Base-by-base conservation (phyloP, 1,140 invertebrate species). In the Panulirus ornatus region DNA sequence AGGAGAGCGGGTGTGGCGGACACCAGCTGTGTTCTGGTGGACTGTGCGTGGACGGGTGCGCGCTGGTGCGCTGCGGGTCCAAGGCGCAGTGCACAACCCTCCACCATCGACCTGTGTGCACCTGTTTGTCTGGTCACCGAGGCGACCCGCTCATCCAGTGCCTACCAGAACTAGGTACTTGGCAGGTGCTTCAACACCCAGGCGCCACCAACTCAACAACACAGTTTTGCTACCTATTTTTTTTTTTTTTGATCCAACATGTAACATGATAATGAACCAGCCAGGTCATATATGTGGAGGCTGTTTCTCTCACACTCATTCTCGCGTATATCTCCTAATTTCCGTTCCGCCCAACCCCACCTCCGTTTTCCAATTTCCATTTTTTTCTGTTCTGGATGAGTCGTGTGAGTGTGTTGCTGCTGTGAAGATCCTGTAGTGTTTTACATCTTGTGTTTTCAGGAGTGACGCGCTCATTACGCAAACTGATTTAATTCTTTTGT, bases 21-120 rank as follows among this genome's bases (percentile, higher is more conserved):
- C 47, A 63, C 1, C 54, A 90, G 36, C 9, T 92, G 70, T 92
- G 91, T 63, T 34, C 51, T 36, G 54, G 44, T 34, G 78, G 82
- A n/a, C 42, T 54, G 47, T 92, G 88, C 71, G 34, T 84, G 44
- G 71, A 66, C 34, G 85, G 85, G 27, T 92, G 91, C 54, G n/a
- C 71, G 30, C 27, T 71, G 40, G 81, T 76, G 16, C 11, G 51
- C n/a, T 98, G 97, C 93, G 97, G 97, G 36, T 96, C 95, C 11
- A 98, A 98, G 93, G 96, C 97, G 2, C 92, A 95, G 54, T 98
- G 97, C 93, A 93, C 93, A 47, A 95, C 96, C 6, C 93, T 95
- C 84, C 95, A 96, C 93, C 97, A 98, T 93, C 94, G 95, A 71
- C 96, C 96, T 89, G 93, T 95, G 88, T 98, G 97, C 93, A 94